Percentiles rank a stretch among this genome's conserved stretches.
phyloP scores from a whole-genome alignment of 2,113 vertebrate species.

The Erinaceus europaeus region DNA sequence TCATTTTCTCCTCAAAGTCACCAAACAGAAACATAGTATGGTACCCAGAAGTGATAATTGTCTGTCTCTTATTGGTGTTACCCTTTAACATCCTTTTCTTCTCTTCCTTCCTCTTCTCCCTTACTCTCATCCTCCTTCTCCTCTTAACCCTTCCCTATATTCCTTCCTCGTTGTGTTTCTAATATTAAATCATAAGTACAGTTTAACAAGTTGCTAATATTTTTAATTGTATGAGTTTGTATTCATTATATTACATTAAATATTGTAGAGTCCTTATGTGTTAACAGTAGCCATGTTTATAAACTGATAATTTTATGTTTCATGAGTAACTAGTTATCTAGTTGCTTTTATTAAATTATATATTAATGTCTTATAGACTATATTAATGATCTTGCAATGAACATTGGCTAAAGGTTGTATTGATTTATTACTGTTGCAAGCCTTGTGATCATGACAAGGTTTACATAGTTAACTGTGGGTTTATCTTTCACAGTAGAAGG shows the following conservation, averaged over 20 bases:
- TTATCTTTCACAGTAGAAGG: background rate
- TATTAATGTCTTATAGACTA: background rate
- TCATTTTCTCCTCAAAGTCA: constrained; percentile 40
- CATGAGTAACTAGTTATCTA: background rate
- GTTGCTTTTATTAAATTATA: background rate
- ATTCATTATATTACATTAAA: constrained; percentile 23
- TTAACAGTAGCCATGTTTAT: constrained; percentile 1
- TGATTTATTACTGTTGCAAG: constrained; percentile 12
- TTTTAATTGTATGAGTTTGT: constrained; percentile 40
- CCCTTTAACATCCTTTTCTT: background rate
- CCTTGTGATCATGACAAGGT: constrained; percentile 7
- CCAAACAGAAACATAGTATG: constrained; percentile 54
- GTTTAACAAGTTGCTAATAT: constrained; percentile 24
- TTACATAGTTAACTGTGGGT: background rate
- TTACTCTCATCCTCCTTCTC: background rate
- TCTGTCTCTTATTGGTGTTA: background rate
- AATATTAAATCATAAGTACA: background rate
- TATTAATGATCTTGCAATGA: background rate
- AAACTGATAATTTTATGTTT: constrained; percentile 33
- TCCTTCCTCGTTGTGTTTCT: background rate
- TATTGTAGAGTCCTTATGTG: background rate
- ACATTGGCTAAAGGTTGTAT: background rate
- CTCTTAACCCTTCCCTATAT: background rate
- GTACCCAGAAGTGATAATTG: constrained; percentile 32
- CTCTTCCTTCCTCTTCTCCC: background rate